Evolutionary conservation across 2,113 vertebrate species (phyloP), one percentile per base, ranked within the genome.

Genomic region (Uria aalge): DNA sequence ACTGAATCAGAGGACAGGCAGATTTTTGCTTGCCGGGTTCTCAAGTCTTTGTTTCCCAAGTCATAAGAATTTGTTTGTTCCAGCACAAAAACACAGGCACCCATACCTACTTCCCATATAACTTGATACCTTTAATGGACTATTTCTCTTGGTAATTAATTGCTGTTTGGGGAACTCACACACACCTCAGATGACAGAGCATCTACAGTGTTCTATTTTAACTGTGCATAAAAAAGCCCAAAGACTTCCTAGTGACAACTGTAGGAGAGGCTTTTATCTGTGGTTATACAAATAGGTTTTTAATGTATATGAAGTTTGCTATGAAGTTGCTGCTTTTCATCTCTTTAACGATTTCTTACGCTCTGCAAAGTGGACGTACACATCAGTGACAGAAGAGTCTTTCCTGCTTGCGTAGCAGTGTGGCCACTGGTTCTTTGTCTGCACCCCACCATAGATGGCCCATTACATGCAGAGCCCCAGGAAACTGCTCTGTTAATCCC

Each of bases 381-480:
- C 26, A 15, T 32, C 0, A 0, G 21, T 40, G 34, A 29, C 47
- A 55, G 55, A 47, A 34, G 22, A 78, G 34, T 15, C 17, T 59
- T 88, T 66, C 13, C 50, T 63, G 21, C 3, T 82, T 64, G 14
- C 1, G 0, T 12, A 40, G 16, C 38, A 8, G 9, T 15, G 38
- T 34, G 19, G n/a, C 9, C 50, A 47, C 20, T 36, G 18, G 5
- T 24, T 68, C 43, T 64, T 57, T 67, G 56, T 38, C 53, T 72
- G 20, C 29, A 43, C 7, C 11, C 24, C 27, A 66, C 9, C 7
- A 45, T 0, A 15, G 32, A 24, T 12, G 6, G 21, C 34, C 30
- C 20, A 8, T 48, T 19, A 27, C 9, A 30, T 0, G 1, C 5
- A 48, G 34, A 68, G 4, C 2, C 32, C 15, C 12, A 50, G 45